Evolutionary conservation across 2,888 invertebrate species (phyloP).

Genomic region (Leptinotarsa rubiginosa): DNA sequence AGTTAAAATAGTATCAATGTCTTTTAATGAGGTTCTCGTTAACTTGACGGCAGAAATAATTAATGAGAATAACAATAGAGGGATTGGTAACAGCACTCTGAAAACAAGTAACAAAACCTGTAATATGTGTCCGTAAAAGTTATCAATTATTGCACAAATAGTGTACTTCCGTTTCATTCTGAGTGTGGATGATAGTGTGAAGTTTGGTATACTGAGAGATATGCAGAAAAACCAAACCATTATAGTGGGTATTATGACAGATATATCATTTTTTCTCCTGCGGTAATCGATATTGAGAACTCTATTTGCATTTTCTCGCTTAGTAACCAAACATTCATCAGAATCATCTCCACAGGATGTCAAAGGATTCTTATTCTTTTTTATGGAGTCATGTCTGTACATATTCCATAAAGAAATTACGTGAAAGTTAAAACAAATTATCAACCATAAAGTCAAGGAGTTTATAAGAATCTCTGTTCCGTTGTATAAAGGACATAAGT

Average conservation of each 20-base stretch:
- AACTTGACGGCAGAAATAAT: slow-evolving; percentile 56
- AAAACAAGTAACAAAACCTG: slow-evolving; percentile 59
- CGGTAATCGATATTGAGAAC: slow-evolving; percentile 71
- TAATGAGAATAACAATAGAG: slow-evolving; percentile 56
- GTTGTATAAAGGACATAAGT: slow-evolving; percentile 69
- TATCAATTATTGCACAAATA: slow-evolving; percentile 69
- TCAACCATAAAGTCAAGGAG: slow-evolving; percentile 70
- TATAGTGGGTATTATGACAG: slow-evolving; percentile 69
- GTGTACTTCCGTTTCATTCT: slow-evolving; percentile 61
- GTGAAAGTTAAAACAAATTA: slow-evolving; percentile 71
- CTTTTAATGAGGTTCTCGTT: slow-evolving; percentile 52
- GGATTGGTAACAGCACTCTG: slow-evolving; percentile 56
- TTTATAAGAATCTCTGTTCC: slow-evolving; percentile 71
- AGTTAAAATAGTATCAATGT: slow-evolving; percentile 55
- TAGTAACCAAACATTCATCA: slow-evolving; percentile 59
- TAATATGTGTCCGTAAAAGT: slow-evolving; percentile 65
- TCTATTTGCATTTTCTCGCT: slow-evolving; percentile 64
- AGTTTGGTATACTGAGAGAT: slow-evolving; percentile 73
- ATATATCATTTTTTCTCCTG: slow-evolving; percentile 65
- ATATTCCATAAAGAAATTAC: slow-evolving; percentile 70
- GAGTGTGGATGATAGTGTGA: slow-evolving; percentile 68
- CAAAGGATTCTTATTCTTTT: slow-evolving; percentile 59
- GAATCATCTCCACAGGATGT: slow-evolving; percentile 57
- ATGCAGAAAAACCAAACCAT: slow-evolving; percentile 72
- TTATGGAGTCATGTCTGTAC: slow-evolving; percentile 65